Evolutionary conservation across 2,113 vertebrate genomes (phyloP).

Genomic region (Lamprotornis superbus): DNA sequence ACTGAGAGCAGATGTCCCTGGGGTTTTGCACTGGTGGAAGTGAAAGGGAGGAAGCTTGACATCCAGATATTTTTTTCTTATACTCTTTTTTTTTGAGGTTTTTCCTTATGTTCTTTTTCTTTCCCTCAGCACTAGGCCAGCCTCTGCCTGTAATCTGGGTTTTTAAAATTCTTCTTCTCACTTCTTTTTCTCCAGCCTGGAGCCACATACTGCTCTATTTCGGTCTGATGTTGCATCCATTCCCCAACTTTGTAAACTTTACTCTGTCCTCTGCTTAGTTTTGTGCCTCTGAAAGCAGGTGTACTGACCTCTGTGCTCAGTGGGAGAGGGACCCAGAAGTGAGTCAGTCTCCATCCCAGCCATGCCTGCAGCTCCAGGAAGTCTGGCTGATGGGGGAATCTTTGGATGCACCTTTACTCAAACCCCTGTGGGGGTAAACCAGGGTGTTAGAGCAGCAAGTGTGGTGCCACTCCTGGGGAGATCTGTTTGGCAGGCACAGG

Average conservation of each 20-base stretch:
- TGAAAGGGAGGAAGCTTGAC: not conserved
- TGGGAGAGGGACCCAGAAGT: not conserved
- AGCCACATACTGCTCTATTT: not conserved
- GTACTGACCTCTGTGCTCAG: not conserved
- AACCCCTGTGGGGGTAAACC: not conserved
- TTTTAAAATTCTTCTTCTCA: not conserved
- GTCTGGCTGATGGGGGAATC: not conserved
- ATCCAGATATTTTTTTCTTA: not conserved
- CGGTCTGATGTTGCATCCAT: fast-evolving
- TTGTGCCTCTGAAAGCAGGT: not conserved
- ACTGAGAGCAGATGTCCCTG: not conserved
- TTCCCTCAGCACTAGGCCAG: not conserved
- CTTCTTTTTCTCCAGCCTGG: not conserved
- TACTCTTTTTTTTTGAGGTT: not conserved
- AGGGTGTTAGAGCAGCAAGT: not conserved
- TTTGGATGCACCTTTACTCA: not conserved
- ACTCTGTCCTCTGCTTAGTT: not conserved
- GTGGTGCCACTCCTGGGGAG: not conserved
- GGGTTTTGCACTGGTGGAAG: not conserved
- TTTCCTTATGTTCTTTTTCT: not conserved
- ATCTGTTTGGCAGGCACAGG: not conserved
- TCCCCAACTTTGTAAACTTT: not conserved
- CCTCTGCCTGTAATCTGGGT: not conserved
- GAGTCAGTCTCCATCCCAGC: not conserved
- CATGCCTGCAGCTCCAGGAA: not conserved